Base-by-base conservation (phyloP, 2,113 vertebrate species). In the Capreolus pygargus region DNA sequence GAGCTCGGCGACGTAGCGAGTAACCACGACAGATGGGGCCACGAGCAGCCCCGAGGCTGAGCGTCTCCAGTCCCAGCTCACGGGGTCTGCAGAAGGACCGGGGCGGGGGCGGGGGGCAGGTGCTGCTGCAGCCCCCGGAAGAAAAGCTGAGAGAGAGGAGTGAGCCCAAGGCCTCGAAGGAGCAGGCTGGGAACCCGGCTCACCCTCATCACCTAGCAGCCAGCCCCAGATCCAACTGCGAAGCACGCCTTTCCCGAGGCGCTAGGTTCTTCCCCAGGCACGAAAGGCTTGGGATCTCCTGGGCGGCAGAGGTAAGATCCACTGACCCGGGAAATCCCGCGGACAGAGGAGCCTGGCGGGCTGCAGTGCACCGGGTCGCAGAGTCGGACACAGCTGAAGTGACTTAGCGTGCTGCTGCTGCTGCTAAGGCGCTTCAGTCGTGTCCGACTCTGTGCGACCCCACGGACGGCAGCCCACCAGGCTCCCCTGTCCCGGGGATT, bases 171-270 rank as follows among this genome's bases (percentile, higher is more conserved):
- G 15, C 25, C 55, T 11, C 7, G 1, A 1, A 30, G 28, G 3
- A 12, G 19, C 45, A 14, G 92, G 6, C 11, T 3, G 4, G 28
- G 6, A 54, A 16, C 23, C 27, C 7, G 3, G 55, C 1, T 1
- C 9, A 6, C 28, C 21, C 70, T 14, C 7, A 0, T 7, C 0
- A 0, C 2, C 3, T 10, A 2, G 15, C 12, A 13, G 6, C 28
- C 10, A 14, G 1, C 3, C 21, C 6, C 5, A n/a, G 82, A n/a
- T 5, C 27, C 21, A 6, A 30, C 11, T 17, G 10, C 5, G 33
- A 55, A 39, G 27, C 15, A 39, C n/a, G 28, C 33, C 45, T 45
- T 33, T 39, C 43, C 50, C 28, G 4, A 0, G 0, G 28, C 8
- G 50, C 50, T 45, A 5, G 19, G 19, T n/a, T 45, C 16, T 54